Base-by-base conservation (phyloP, 1,140 invertebrate species). In the Holcopasites calliopsidis region DNA sequence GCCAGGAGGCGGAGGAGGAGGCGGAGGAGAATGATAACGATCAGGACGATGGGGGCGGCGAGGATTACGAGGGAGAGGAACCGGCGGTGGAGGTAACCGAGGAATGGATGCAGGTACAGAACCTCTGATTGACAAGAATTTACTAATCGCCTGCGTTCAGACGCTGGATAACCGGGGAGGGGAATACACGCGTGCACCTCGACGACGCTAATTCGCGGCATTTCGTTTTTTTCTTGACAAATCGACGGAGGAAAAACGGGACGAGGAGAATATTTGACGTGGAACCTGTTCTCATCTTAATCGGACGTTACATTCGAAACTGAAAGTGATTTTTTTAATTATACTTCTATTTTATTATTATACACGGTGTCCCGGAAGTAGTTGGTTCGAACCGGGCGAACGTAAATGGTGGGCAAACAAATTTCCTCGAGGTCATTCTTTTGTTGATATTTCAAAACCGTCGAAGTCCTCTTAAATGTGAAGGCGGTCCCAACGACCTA, bases 51-150 rank as follows among this genome's bases (percentile, higher is more conserved):
- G 70, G 66, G 47, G 60, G 55, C 6, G 79, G 26, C 18, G 38
- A 64, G n/a, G 76, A 83, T 70, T 80, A 85, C 52, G 80, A 75
- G 23, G 61, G n/a, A 21, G 77, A 84, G 16, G 61, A 47, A 7
- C 49, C 77, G 35, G 75, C 58, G 33, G 47, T 80, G 75, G 78
- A 86, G 83, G 84, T 85, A 85, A 86, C 77, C 82, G 83, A 86
- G 80, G 82, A 90, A 87, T 88, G 86, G 88, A 72, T 80, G 82
- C 87, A 90, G 89, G 88, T 90, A 89, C 80, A 83, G 52, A 80
- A 62, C 21, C 42, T 47, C 3, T 42, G 38, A 13, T n/a, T 23
- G 31, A 2, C 26, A 13, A 52, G 3, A 72, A 42, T 13, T 28
- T 70, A 38, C 38, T 76, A 54, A 75, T 49, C 28, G 31, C 2